These are phyloP conservation scores for Hormiphora californensis DNA, from an alignment of 37 sponge, comb jelly and placozoan species.

Conservation along the genomic window DNA sequence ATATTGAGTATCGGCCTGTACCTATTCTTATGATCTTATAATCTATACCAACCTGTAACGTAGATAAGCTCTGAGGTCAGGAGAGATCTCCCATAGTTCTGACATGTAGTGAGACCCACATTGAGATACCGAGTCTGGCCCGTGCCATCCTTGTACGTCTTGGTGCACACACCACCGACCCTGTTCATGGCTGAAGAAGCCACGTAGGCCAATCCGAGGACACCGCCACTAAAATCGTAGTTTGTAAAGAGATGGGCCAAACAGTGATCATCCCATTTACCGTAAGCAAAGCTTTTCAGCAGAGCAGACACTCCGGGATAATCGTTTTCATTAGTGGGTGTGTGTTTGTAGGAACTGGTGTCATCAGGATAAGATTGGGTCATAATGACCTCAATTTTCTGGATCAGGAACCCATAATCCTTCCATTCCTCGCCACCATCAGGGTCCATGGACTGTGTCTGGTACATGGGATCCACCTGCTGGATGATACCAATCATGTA, in stretches of 20 bases:
- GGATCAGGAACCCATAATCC: not conserved
- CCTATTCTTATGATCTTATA: too few species aligned
- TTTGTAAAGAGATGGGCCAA: conserved; percentile 66
- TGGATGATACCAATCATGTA: conserved; percentile 10
- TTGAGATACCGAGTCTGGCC: not conserved
- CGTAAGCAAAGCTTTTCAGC: conserved; percentile 40
- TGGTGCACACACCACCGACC: conserved; percentile 66
- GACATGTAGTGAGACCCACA: not conserved
- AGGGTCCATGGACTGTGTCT: not conserved
- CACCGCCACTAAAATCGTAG: conserved; percentile 48
- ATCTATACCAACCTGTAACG: not conserved
- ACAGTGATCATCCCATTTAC: conserved; percentile 58
- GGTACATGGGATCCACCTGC: conserved; percentile 8
- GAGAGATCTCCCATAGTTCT: conserved; percentile 11
- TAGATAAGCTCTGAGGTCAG: not conserved
- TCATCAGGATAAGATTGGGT: not conserved
- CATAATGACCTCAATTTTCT: not conserved
- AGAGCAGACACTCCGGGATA: conserved; percentile 54
- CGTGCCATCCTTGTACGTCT: not conserved
- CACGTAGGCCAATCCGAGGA: conserved; percentile 65
- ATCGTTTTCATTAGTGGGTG: not conserved
- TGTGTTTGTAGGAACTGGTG: not conserved
- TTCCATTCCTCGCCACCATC: not conserved
- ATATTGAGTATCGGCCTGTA: too few species aligned
- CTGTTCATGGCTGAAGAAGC: conserved; percentile 53